Evolutionary conservation across 2,888 invertebrate genomes (phyloP), one percentile per base, ranked within the genome.

Genomic region (Acanthosepion esculentum): DNA sequence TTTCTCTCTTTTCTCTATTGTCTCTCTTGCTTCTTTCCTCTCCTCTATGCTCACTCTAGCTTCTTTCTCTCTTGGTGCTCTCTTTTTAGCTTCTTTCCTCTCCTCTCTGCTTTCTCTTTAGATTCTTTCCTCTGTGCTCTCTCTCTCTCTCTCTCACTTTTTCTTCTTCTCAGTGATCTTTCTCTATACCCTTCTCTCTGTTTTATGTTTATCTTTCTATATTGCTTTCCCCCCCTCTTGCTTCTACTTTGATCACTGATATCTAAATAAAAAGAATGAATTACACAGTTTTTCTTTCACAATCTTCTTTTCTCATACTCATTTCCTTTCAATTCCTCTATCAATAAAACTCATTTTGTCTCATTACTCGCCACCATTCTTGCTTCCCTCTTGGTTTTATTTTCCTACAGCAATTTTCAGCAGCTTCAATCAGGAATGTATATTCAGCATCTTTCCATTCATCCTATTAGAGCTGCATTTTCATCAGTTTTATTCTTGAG

Each of bases 141-240:
- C n/a, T 78, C 8, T 78, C n/a, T 12, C 15, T 15, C 15, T 15
- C 33, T 15, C 12, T 3, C 33, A 2, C 8, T 15, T 15, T 15
- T 15, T 15, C n/a, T n/a, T n/a, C n/a, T 12, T n/a, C n/a, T 10
- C 10, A 1, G 3, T 18, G 1, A 4, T n/a, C 29, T n/a, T n/a
- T n/a, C 18, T 29, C 78, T 78, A 8, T 78, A n/a, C 20, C 4
- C 20, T 12, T 33, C 15, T 33, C n/a, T 12, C n/a, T 15, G 4
- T n/a, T 5, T 23, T 4, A 15, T 78, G 12, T 33, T 33, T 78
- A 12, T 78, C 78, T 78, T 33, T 64, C 26, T 64, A 2, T n/a
- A n/a, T 78, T 33, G n/a, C n/a, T 23, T 15, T 41, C 12, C 20
- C 15, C 15, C 33, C n/a, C 3, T 78, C 15, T 18, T n/a, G 12